Conservation (phyloP, 2,888 invertebrate species). For the Heteropelma amictum region DNA sequence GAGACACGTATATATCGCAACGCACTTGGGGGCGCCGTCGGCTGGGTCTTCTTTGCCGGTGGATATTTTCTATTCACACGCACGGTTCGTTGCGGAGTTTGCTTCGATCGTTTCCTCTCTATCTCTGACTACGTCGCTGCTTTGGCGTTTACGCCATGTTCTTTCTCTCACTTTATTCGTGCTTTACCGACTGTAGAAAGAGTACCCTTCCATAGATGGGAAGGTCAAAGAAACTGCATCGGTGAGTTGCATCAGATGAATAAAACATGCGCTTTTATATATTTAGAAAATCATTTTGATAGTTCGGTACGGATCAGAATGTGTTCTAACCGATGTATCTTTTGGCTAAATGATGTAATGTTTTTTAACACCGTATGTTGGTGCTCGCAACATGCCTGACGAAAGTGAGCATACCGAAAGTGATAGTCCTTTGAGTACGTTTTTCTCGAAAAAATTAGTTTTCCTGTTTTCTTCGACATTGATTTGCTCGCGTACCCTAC, state of each 20-base stretch:
- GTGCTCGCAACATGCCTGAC: no score
- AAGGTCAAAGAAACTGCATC: neutral
- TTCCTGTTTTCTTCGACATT: no score
- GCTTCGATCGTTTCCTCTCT: slow-evolving; percentile 24
- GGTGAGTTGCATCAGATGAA: neutral
- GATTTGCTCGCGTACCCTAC: no score
- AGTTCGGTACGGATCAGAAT: no score
- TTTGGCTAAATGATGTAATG: no score
- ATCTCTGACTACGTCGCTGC: neutral
- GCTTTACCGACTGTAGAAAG: slow-evolving; percentile 26
- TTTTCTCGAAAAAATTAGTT: no score
- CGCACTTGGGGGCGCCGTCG: slow-evolving; percentile 35
- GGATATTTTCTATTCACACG: slow-evolving; percentile 9
- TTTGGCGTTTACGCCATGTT: slow-evolving; percentile 8
- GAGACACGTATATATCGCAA: slow-evolving; percentile 67
- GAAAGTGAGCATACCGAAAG: no score
- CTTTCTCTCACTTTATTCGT: slow-evolving; percentile 17
- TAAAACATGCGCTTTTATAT: no score
- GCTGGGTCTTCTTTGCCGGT: slow-evolving; percentile 16
- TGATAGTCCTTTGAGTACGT: no score
- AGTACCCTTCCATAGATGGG: neutral
- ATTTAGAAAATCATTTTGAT: no score
- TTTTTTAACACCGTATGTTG: no score
- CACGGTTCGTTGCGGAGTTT: slow-evolving; percentile 36
- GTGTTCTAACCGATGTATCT: no score